These are phyloP conservation scores for Amiota communis DNA, from an alignment of 2,888 invertebrate species.

Conservation along the genomic window DNA sequence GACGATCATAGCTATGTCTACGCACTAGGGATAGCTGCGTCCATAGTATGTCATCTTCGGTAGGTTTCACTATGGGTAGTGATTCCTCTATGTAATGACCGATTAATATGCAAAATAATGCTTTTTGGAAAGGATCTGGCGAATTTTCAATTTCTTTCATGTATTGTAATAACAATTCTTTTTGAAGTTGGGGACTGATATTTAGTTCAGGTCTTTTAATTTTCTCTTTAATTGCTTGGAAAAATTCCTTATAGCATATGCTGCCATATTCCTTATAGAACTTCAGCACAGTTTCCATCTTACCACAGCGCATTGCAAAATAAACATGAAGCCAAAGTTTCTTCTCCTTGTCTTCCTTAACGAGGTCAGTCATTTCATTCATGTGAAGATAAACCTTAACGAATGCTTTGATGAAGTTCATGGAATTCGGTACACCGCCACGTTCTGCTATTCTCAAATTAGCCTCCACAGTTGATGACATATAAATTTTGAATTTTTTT, in stretches of 20 bases:
- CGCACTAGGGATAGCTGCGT: conserved; percentile 88
- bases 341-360: conserved; percentile 86
- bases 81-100: conserved; percentile 90
- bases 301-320: conserved; percentile 92
- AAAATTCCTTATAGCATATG: conserved; percentile 84
- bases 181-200: conserved; percentile 81
- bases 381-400: conserved; percentile 80
- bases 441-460: conserved; percentile 84
- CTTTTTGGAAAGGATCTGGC: conserved; percentile 91
- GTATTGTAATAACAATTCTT: conserved; percentile 86
- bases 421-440: conserved; percentile 92
- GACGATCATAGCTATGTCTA: conserved; percentile 75
- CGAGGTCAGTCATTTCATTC: conserved; percentile 77
- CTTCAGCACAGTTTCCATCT: conserved; percentile 86
- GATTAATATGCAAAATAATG: conserved; percentile 79
- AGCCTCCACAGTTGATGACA: too few species aligned
- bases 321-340: conserved; percentile 97
- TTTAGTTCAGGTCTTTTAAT: conserved; percentile 84
- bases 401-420: conserved; percentile 88
- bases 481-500: conserved; percentile 86
- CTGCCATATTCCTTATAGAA: conserved; percentile 70
- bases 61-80: conserved; percentile 90
- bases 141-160: conserved; percentile 86
- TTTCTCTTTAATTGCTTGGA: too few species aligned
- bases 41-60: conserved; percentile 98